Base-by-base conservation (phyloP, 2,113 vertebrate genomes). In the Gila orcuttii region DNA sequence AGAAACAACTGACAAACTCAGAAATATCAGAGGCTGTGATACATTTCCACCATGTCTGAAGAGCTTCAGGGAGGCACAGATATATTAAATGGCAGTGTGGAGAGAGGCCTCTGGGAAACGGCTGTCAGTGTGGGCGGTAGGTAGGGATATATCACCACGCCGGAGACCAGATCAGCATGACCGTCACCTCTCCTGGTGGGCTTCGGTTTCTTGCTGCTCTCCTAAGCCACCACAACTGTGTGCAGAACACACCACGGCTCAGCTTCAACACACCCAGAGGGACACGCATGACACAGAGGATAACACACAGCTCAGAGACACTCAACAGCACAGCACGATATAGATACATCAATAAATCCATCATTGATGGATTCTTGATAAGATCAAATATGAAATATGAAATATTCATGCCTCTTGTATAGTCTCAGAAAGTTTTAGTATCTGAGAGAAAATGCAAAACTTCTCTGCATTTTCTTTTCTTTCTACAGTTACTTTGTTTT, bases 141-240 rank as follows among this genome's bases (percentile, higher is more conserved):
- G 42, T 66, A 33, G n/a, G 12, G 66, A 83, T 73, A 13, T 57
- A 57, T 57, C 64, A 39, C 47, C 28, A 21, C 25, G 23, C 7
- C 2, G 5, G 39, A 82, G 74, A 85, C 2, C 42, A 31, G n/a
- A 85, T 85, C 73, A 75, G 57, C 55, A 88, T 86, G 74, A 57
- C 10, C 31, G 25, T 81, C 82, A 86, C 66, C 68, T 81, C 21
- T 77, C 28, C 84, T 75, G 21, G n/a, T 62, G 66, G 47, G 66
- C 23, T 31, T 12, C n/a, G 12, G 23, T 81, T 60, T 85, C 66
- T 33, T 2, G 28, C 57, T 60, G 31, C 33, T 60, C 33, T 60
- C 12, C 42, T 17, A 47, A 74, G 42, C 25, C 42, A 45, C 23
- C 10, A 15, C 25, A 52, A 10, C 74, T 13, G 6, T 28, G 31